These are phyloP conservation scores for Dasypogon diadema DNA, from an alignment of 2,888 invertebrate species.

Conservation along the genomic window DNA sequence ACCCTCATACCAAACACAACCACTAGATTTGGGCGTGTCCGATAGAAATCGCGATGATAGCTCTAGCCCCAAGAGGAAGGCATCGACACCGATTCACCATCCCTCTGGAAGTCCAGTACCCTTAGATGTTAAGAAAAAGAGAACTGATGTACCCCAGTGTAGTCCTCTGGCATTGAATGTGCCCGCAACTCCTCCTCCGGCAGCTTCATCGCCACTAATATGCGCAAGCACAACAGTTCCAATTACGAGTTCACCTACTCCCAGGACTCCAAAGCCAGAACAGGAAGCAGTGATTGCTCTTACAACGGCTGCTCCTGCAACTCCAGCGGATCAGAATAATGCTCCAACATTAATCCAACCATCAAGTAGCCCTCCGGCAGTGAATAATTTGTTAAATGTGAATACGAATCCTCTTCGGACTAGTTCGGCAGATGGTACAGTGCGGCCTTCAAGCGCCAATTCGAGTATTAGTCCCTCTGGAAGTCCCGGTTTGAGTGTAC, in stretches of 20 bases:
- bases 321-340: neutral
- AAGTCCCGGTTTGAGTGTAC: constrained; percentile 63
- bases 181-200: constrained; percentile 59
- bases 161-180: constrained; percentile 56
- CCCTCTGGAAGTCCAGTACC: constrained; percentile 70
- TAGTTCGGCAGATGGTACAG: constrained; percentile 74
- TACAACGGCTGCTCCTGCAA: constrained; percentile 67
- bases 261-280: constrained; percentile 23
- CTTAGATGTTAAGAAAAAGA: constrained; percentile 75
- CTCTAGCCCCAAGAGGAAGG: constrained; percentile 75
- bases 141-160: constrained; percentile 70
- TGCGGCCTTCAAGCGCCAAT: constrained; percentile 66
- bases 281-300: constrained; percentile 69
- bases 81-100: constrained; percentile 71
- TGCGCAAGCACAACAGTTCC: constrained; percentile 69
- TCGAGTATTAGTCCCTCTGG: constrained; percentile 68
- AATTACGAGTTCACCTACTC: constrained; percentile 10
- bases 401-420: constrained; percentile 70
- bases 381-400: constrained; percentile 54
- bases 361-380: constrained; percentile 47
- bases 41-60: constrained; percentile 65
- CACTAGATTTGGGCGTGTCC: constrained; percentile 80
- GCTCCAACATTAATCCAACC: constrained; percentile 67
- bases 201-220: constrained; percentile 70
- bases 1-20: constrained; percentile 78